Percentiles rank a stretch among this genome's conserved stretches.
These are phyloP conservation scores for Mechanitis mazaeus DNA, from an alignment of 2,888 invertebrate genomes.

Conservation along the genomic window DNA sequence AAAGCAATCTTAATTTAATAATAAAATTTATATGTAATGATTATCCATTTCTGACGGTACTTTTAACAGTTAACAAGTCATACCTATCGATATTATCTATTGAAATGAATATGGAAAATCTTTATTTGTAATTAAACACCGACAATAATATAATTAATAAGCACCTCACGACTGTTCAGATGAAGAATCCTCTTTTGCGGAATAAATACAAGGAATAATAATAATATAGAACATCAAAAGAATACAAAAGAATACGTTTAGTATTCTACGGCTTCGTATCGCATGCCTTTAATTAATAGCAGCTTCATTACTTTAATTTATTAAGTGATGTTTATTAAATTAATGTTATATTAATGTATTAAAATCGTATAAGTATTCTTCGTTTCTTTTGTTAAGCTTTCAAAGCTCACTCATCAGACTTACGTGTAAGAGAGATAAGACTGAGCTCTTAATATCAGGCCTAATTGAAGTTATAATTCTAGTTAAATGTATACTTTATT, in stretches of 20 bases:
- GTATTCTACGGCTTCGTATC: conserved; percentile 7
- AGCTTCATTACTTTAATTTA: conserved; percentile 1
- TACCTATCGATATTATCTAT: conserved; percentile 2
- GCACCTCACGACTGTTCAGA: conserved; percentile 25
- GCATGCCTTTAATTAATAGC: background rate
- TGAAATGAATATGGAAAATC: conserved; percentile 17
- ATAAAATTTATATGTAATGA: no score
- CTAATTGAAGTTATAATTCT: no score
- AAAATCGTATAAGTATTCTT: background rate
- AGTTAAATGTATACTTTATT: no score
- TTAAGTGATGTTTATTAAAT: background rate
- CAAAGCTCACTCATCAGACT: background rate
- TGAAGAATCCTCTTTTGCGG: conserved; percentile 29
- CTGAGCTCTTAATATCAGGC: no score
- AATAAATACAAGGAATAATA: conserved; percentile 27
- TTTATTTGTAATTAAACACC: conserved; percentile 25
- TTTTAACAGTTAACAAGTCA: no score
- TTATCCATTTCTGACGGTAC: no score
- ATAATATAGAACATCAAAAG: conserved; percentile 19
- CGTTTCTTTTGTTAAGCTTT: background rate
- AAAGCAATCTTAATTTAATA: no score
- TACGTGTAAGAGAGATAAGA: no score
- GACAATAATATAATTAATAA: conserved; percentile 27
- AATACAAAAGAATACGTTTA: conserved; percentile 16
- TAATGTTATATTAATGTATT: no score